Evolutionary conservation across 1,140 invertebrate species (phyloP).

Genomic region (Drosophila nikananu): DNA sequence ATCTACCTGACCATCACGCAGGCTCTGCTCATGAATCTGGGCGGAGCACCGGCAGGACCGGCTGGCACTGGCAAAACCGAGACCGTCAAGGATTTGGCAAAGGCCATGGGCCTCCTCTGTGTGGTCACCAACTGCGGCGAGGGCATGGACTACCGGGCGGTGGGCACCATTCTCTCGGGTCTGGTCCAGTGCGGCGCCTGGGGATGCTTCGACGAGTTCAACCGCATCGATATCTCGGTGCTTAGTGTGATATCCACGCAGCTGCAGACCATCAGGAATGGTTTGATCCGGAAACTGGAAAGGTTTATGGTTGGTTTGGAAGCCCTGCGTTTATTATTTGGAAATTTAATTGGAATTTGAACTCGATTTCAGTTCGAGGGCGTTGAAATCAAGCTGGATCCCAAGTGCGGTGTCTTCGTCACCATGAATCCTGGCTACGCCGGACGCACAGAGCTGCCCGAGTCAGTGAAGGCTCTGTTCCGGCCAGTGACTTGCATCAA

Average conservation of each 20-base stretch:
- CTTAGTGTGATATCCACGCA: slow-evolving; percentile 96
- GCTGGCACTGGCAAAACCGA: slow-evolving; percentile 95
- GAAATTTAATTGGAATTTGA: too few species aligned
- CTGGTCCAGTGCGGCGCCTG: slow-evolving; percentile 91
- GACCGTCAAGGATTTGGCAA: slow-evolving; percentile 95
- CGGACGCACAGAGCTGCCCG: slow-evolving; percentile 94
- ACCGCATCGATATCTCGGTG: slow-evolving; percentile 95
- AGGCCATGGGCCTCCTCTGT: slow-evolving; percentile 93
- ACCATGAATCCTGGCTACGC: slow-evolving; percentile 98
- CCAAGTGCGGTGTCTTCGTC: slow-evolving; percentile 95
- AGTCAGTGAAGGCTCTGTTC: slow-evolving; percentile 96
- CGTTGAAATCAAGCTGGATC: slow-evolving; percentile 92
- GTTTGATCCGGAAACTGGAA: slow-evolving; percentile 90
- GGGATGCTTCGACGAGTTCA: slow-evolving; percentile 97
- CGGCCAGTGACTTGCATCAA: slow-evolving; percentile 95
- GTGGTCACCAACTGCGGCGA: slow-evolving; percentile 97
- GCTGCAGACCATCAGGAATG: slow-evolving; percentile 94
- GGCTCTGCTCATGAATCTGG: slow-evolving; percentile 94
- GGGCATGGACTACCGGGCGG: slow-evolving; percentile 95
- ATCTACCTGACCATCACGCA: slow-evolving; percentile 97
- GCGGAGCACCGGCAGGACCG: slow-evolving; percentile 93
- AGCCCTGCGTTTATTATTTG: not conserved
- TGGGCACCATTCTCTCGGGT: slow-evolving; percentile 94
- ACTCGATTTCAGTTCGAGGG: slow-evolving; percentile 90
- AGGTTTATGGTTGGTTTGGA: slow-evolving; percentile 89